Evolutionary conservation across 2,113 vertebrate species (phyloP).

Genomic region (Hemibates koningsi): DNA sequence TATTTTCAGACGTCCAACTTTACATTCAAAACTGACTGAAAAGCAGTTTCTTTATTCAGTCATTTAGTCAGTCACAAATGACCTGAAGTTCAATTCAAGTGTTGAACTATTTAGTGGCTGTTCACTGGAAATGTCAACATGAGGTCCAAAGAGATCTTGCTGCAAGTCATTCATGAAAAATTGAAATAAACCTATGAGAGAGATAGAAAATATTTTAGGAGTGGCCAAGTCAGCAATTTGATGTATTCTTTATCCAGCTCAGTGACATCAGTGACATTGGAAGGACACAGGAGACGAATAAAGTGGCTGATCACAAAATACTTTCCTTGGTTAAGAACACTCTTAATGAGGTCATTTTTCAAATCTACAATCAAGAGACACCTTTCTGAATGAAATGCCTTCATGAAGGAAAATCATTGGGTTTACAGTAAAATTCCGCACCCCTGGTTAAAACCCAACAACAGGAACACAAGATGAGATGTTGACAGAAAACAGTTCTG

Average conservation of each 20-base stretch:
- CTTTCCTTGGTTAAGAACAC: neutral
- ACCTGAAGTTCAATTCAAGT: neutral
- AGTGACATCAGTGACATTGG: neutral
- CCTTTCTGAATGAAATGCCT: neutral
- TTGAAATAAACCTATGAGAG: neutral
- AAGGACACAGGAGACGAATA: neutral
- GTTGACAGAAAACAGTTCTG: neutral
- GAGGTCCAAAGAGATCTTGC: neutral
- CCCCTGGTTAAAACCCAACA: neutral
- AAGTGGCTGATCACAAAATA: neutral
- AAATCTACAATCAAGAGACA: neutral
- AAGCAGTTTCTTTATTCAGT: neutral
- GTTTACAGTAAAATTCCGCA: rapidly evolving
- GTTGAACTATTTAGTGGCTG: neutral
- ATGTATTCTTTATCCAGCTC: neutral
- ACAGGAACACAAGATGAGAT: neutral
- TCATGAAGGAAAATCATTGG: neutral
- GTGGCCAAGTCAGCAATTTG: neutral
- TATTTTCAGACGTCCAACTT: neutral
- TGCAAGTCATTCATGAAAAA: neutral
- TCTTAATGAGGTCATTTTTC: neutral
- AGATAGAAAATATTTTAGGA: neutral
- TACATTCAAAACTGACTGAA: neutral
- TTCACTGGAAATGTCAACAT: neutral
- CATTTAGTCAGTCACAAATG: neutral